Base-by-base conservation (phyloP, 2,113 vertebrate species). In the Nothobranchius furzeri region DNA sequence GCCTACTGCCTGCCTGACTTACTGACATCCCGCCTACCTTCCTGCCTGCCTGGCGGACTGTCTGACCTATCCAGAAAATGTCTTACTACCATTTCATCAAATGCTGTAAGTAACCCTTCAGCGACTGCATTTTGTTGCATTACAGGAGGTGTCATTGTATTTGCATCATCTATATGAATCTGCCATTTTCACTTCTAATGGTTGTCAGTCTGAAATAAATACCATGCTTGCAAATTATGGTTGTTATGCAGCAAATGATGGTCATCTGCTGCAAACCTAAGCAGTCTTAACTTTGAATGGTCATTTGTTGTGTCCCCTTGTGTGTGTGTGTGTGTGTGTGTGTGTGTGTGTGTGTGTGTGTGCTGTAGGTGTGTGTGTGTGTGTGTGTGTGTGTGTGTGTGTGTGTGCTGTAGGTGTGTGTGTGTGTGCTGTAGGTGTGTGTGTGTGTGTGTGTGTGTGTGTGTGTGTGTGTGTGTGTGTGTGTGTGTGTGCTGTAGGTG, bases 81-180 rank as follows among this genome's bases (percentile, higher is more conserved):
- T 95, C 95, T 95, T 95, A 97, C 91, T 96, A 96, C 79, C 94
- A 95, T 94, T 96, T 97, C 87, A 96, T 97, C 93, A 97, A 97
- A 92, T 95, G 95, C 93, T 97, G 96, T 97, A 92, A 97, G 95
- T 97, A 96, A 77, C 77, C 84, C 6, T 82, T 87, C 36, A 69
- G 54, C 49, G 50, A 54, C 45, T 75, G 14, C 72, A n/a, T 70
- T 42, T 69, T 12, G 6, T 66, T 79, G 65, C 55, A 54, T 64
- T 20, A 20, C 20, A 20, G 75, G 20, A 25, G 24, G 24, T 62
- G n/a, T 73, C 36, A 43, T 40, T 53, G 8, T 40, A 48, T 20
- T 9, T 60, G 40, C 37, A 30, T 37, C 12, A 58, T 11, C 8
- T 14, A 25, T 59, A 48, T 45, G 68, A 76, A 40, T 63, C 36